Percentiles rank a stretch among this genome's conserved stretches.
Conservation (phyloP, 2,113 vertebrate species). For the Oncorhynchus kisutch region DNA sequence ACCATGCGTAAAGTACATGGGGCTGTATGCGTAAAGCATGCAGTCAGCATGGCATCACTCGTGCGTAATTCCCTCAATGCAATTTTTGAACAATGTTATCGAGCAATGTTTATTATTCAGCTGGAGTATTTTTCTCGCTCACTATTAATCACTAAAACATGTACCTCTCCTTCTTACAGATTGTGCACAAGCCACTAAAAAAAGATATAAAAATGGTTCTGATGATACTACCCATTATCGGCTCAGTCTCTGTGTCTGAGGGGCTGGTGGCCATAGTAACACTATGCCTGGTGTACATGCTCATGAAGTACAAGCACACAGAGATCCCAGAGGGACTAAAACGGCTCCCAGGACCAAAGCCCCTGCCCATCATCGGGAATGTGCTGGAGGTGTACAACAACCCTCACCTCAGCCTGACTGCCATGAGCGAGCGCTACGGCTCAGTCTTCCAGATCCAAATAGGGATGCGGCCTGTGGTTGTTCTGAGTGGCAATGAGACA, state of each 20-base stretch:
- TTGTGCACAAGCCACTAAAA: constrained; percentile 28
- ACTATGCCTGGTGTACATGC: constrained; percentile 73
- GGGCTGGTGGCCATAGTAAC: constrained; percentile 67
- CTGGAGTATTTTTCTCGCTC: not conserved
- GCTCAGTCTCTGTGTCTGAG: constrained; percentile 71
- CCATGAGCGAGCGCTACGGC: constrained; percentile 81
- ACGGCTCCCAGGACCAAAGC: constrained; percentile 79
- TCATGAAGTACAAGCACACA: constrained; percentile 57
- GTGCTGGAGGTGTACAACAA: constrained; percentile 74
- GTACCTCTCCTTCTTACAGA: constrained; percentile 53
- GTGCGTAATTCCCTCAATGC: no score
- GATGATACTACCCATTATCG: constrained; percentile 65
- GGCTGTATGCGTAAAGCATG: no score
- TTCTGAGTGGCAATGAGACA: constrained; percentile 80
- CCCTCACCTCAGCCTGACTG: constrained; percentile 78
- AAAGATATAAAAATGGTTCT: constrained; percentile 61
- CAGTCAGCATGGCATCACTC: no score
- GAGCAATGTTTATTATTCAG: no score
- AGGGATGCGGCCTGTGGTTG: constrained; percentile 82
- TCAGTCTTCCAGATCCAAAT: constrained; percentile 83
- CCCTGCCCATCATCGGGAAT: constrained; percentile 82
- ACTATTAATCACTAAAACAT: constrained; percentile 19
- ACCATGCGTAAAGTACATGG: no score
- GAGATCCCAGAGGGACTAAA: constrained; percentile 77
- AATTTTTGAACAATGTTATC: no score